Base-by-base conservation (phyloP, 1,140 invertebrate genomes). In the Pissodes strobi region DNA sequence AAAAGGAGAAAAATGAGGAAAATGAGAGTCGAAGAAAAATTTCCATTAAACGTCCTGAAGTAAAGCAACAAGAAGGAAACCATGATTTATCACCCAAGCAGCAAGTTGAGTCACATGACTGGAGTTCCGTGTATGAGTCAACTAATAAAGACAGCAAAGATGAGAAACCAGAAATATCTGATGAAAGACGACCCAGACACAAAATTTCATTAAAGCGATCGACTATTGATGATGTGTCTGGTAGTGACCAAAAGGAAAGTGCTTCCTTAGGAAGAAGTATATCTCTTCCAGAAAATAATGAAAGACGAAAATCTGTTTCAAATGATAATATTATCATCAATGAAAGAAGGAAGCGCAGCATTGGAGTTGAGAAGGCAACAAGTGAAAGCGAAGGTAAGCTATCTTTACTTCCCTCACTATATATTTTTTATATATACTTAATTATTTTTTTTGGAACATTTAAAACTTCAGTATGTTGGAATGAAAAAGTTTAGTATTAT, bases 121-220 rank as follows among this genome's bases (percentile, higher is more conserved):
- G 58, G 49, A n/a, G 22, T 48, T 57, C 60, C 18, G 3, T 8
- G 8, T 58, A 64, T 48, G 49, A 65, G 34, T 6, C 25, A 19
- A 30, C 17, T 3, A 61, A 57, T 13, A 21, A 38, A 19, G 13
- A 39, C 3, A 21, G 4, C 9, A 41, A 21, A 38, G 37, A 66
- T 25, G 8, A 25, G 57, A 15, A 43, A 66, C 37, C 41, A 59
- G 62, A 55, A 27, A 46, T 10, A 49, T 5, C 30, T 22, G 46
- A 49, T 23, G 39, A 39, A 1, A 46, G 34, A 18, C 15, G 19
- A 25, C 13, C 38, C 8, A 46, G 38, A 48, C 51, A 56, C 51
- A 70, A 53, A 37, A 66, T 66, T 51, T 41, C 55, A 9, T 61
- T 66, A 19, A 68, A 66, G 27, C 45, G 68, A 49, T 10, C 13